phyloP scores from a whole-genome alignment of 2,888 invertebrate species.

The Diploptera punctata region DNA sequence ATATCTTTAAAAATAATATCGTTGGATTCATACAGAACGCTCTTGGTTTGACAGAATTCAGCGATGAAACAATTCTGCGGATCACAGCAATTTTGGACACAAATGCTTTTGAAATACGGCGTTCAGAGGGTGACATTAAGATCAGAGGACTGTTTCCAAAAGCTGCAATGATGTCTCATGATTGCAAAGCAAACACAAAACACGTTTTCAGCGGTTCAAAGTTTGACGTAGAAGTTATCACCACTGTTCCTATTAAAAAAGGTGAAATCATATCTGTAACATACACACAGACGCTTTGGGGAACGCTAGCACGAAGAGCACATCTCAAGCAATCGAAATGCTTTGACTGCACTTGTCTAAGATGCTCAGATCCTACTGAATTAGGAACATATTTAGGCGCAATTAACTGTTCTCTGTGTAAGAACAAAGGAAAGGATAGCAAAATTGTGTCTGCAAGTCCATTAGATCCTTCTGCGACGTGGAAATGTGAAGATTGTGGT shows the following conservation, averaged over 20 bases:
- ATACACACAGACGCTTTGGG: constrained; percentile 74
- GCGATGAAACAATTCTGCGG: constrained; percentile 54
- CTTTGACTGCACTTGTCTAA: constrained; percentile 72
- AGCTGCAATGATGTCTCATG: constrained; percentile 74
- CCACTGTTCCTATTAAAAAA: constrained; percentile 69
- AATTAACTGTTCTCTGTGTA: constrained; percentile 68
- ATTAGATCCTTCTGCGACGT: constrained; percentile 62
- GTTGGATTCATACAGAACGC: constrained; percentile 62
- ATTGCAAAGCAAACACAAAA: constrained; percentile 74
- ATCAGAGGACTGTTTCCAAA: constrained; percentile 69
- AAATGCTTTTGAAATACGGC: constrained; percentile 71
- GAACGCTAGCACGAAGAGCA: constrained; percentile 69
- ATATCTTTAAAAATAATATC: constrained; percentile 65
- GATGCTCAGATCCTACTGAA: constrained; percentile 73
- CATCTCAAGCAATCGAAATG: constrained; percentile 69
- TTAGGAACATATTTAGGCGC: constrained; percentile 68
- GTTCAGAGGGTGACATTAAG: constrained; percentile 57
- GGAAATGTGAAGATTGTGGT: constrained; percentile 71
- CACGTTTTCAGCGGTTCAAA: constrained; percentile 66
- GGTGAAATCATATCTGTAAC: constrained; percentile 71
- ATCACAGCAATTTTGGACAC: constrained; percentile 73
- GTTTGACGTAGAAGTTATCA: constrained; percentile 66
- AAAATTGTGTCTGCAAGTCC: constrained; percentile 68
- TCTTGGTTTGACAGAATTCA: constrained; percentile 53
- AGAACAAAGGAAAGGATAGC: constrained; percentile 51